Evolutionary conservation across 2,113 vertebrate species (phyloP), one percentile per base, ranked within the genome.

Genomic region (Sebastes fasciatus): DNA sequence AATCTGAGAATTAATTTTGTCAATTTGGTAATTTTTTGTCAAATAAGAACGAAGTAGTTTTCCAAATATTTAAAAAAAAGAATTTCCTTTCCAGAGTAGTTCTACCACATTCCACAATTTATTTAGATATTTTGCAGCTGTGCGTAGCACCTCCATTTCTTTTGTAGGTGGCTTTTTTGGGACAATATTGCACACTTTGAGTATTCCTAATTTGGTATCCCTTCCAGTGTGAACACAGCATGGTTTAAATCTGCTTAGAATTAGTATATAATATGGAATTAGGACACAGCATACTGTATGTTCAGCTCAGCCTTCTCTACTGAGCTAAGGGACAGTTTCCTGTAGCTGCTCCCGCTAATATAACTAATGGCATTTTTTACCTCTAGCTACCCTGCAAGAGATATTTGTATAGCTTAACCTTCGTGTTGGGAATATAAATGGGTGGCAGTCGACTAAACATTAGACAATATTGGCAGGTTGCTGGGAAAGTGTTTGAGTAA

Each of bases 381-480:
- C 3, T 83, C 12, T 21, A 8, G 23, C 7, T 73, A 4, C 40
- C 40, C 48, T 34, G 4, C 4, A 8, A 58, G 57, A 54, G 8
- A 12, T 79, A 57, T 82, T 86, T 88, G 70, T 51, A 1, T 21
- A 60, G 62, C 64, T 63, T 21, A 57, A 68, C 63, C 69, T 48
- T 48, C 49, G 52, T 17, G 49, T 63, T 58, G 52, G 64, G 64
- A 46, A 68, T 45, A 60, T 3, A 63, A 80, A 83, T 64, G 51
- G 26, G 17, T 68, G 42, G 43, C 40, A 43, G 51, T 42, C 2
- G 5, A 34, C 49, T 85, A 84, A 91, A 88, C 55, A 76, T 81
- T 43, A 79, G 54, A 61, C 0, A 45, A 4, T 75, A 74, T 69
- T 6, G 68, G 8, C 82, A 82, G 74, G 64, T 67, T 2, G 10